Evolutionary conservation across 53 echinoderm and acorn worm genomes (phyloP).

Genomic region (Henricia sp.): DNA sequence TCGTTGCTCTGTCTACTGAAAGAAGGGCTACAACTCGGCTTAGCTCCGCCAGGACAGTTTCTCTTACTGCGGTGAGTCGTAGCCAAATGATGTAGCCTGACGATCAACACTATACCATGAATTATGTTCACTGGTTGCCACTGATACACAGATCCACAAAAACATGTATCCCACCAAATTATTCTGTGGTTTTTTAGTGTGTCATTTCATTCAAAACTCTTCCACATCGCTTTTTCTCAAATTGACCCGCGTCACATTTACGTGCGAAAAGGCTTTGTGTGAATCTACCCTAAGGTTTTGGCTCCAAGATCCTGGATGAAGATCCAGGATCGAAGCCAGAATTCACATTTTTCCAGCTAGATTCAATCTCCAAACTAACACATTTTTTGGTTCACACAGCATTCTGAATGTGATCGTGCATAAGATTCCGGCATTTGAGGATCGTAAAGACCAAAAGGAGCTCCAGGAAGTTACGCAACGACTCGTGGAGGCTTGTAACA

Average conservation of each 20-base stretch:
- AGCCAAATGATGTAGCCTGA: background rate
- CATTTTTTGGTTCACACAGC: constrained; percentile 53
- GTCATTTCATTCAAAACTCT: too few relatives aligned
- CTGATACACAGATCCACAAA: too few relatives aligned
- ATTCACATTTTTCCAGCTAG: too few relatives aligned
- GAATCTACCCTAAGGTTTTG: too few relatives aligned
- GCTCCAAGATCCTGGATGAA: too few relatives aligned
- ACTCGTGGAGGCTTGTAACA: constrained; percentile 88
- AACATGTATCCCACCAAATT: too few relatives aligned
- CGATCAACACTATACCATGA: background rate
- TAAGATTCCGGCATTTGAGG: constrained; percentile 84
- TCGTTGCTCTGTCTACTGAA: constrained; percentile 85
- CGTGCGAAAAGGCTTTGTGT: too few relatives aligned
- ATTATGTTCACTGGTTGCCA: background rate
- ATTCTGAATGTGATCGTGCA: constrained; percentile 94
- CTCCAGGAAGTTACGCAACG: constrained; percentile 87
- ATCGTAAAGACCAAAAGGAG: constrained; percentile 89
- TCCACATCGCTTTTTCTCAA: too few relatives aligned
- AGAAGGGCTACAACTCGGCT: constrained; percentile 85
- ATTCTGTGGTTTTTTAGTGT: too few relatives aligned
- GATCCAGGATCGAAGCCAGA: too few relatives aligned
- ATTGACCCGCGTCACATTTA: too few relatives aligned
- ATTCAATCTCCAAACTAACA: too few relatives aligned
- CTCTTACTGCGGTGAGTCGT: constrained; percentile 85
- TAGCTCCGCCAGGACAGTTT: constrained; percentile 87